Evolutionary conservation across 2,113 vertebrate genomes (phyloP).

Genomic region (Sapayoa aenigma): DNA sequence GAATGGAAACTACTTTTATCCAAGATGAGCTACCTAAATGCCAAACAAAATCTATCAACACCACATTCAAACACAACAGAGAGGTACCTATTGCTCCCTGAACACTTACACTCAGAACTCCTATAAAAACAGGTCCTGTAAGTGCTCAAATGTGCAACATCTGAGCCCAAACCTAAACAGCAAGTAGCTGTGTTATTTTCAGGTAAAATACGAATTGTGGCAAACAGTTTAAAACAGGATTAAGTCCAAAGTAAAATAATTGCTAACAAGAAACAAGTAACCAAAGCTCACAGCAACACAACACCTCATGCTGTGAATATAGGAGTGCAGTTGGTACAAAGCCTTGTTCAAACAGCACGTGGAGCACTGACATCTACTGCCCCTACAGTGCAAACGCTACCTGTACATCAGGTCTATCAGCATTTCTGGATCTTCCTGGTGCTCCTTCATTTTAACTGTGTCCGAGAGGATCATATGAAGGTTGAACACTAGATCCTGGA

Average conservation of each 20-base stretch:
- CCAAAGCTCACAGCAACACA: not conserved
- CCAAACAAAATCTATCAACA: not conserved
- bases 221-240: not conserved
- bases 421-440: constrained; percentile 98
- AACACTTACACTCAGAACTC: not conserved
- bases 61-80: not conserved
- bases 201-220: not conserved
- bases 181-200: not conserved
- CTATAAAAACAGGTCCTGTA: not conserved
- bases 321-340: not conserved
- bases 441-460: constrained; percentile 99
- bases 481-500: constrained; percentile 97
- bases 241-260: not conserved
- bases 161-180: not conserved
- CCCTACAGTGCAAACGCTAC: constrained; percentile 60
- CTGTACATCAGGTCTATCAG: constrained; percentile 98
- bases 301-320: not conserved
- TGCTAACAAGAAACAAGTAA: not conserved
- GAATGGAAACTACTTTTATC: not conserved
- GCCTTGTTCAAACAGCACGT: not conserved
- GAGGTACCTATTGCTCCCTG: not conserved
- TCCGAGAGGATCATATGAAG: constrained; percentile 98
- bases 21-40: not conserved
- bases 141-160: not conserved
- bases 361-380: not conserved